Percentiles rank a stretch among this genome's conserved stretches.
Evolutionary conservation across 2,797 vertebrate species (phyloP).

Genomic region (Selene dorsalis): DNA sequence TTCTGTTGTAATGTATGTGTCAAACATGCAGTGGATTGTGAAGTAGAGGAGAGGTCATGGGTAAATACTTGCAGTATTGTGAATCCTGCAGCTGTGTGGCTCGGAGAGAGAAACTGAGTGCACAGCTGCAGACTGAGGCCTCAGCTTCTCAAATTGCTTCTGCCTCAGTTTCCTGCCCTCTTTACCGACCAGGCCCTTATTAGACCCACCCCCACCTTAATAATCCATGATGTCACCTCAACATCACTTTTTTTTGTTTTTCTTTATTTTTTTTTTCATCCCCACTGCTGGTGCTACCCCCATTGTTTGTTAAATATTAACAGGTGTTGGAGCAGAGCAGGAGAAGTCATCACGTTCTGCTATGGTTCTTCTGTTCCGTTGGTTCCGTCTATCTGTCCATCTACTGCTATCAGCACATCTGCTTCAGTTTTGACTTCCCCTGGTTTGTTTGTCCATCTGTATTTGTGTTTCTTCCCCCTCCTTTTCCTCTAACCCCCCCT

Average conservation of each 20-base stretch:
- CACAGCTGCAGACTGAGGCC: slow-evolving; percentile 83
- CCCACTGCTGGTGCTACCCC: slow-evolving; percentile 46
- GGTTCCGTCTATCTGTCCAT: slow-evolving; percentile 68
- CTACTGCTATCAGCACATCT: slow-evolving; percentile 80
- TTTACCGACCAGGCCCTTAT: slow-evolving; percentile 73
- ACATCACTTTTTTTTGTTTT: slow-evolving; percentile 66
- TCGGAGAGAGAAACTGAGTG: slow-evolving; percentile 71
- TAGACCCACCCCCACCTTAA: slow-evolving; percentile 79
- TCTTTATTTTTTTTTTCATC: slow-evolving; percentile 56
- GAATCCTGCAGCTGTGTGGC: slow-evolving; percentile 70
- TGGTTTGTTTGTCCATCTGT: slow-evolving; percentile 83
- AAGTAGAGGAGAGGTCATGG: slow-evolving; percentile 78
- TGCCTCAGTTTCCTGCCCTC: slow-evolving; percentile 83
- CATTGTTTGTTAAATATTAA: slow-evolving; percentile 82
- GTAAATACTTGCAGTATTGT: slow-evolving; percentile 75
- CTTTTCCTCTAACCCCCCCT: slow-evolving; percentile 39
- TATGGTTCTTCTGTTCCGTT: slow-evolving; percentile 49
- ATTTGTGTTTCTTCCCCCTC: slow-evolving; percentile 75
- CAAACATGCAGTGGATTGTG: slow-evolving; percentile 47
- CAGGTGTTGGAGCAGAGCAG: slow-evolving; percentile 71
- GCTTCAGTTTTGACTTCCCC: slow-evolving; percentile 80
- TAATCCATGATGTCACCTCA: slow-evolving; percentile 84
- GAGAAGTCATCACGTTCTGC: slow-evolving; percentile 35
- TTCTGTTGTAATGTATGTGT: slow-evolving; percentile 37
- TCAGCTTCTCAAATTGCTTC: slow-evolving; percentile 84